Conservation (phyloP, 2,113 vertebrate genomes). For the Scolopax mira region DNA sequence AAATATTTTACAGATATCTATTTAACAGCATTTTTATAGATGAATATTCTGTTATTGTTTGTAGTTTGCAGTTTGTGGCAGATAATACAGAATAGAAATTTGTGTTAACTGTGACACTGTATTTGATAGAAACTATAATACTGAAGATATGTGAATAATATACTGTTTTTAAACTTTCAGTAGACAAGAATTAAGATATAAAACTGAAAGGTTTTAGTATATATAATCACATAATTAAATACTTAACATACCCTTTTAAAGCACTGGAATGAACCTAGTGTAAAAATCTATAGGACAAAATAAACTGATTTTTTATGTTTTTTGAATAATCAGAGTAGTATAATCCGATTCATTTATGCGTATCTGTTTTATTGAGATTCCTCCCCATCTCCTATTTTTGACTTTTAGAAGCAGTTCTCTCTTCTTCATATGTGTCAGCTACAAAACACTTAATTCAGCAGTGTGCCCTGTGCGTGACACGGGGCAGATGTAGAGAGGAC, state of each 20-base stretch:
- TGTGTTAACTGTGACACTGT: background rate
- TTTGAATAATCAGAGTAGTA: background rate
- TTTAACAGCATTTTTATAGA: background rate
- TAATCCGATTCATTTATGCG: background rate
- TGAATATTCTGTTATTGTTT: background rate
- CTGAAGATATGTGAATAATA: background rate
- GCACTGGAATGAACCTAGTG: background rate
- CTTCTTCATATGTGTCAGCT: accelerated
- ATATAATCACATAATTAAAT: background rate
- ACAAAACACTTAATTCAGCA: background rate
- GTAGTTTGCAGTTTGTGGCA: background rate
- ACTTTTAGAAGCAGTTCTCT: background rate
- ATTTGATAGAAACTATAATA: background rate
- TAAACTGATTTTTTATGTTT: background rate
- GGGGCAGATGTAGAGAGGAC: background rate
- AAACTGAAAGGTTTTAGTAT: no score
- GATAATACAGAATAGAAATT: background rate
- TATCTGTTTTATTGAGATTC: background rate
- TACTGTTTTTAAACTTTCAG: background rate
- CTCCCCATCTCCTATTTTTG: accelerated
- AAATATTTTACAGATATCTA: background rate
- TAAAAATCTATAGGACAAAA: background rate
- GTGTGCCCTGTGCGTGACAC: background rate
- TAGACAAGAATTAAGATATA: background rate
- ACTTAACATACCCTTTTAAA: background rate